These are phyloP conservation scores for Silurus asotus DNA, from an alignment of 2,113 vertebrate genomes.

Conservation along the genomic window DNA sequence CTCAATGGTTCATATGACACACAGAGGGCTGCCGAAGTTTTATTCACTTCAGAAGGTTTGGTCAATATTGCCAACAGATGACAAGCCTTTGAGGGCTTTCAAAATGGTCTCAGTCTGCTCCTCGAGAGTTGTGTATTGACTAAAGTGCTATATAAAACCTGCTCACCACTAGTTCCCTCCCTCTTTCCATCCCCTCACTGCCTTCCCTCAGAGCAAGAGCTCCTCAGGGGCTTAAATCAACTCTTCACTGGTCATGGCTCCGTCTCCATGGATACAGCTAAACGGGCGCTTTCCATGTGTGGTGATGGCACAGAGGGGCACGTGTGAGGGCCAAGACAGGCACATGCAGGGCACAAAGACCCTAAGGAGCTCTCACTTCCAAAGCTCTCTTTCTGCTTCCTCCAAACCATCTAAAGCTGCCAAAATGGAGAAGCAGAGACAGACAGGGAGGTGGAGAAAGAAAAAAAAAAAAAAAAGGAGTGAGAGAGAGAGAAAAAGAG, in stretches of 20 bases:
- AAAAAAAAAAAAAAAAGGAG: not conserved
- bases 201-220: slow-evolving; percentile 33
- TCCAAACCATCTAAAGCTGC: slow-evolving; percentile 49
- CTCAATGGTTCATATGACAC: slow-evolving; percentile 7
- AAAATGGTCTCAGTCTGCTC: not conserved
- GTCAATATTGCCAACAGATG: slow-evolving; percentile 41
- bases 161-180: slow-evolving; percentile 18
- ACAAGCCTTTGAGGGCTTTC: slow-evolving; percentile 27
- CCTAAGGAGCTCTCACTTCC: slow-evolving; percentile 59
- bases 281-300: slow-evolving; percentile 49
- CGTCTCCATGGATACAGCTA: slow-evolving; percentile 69
- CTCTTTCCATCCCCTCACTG: slow-evolving; percentile 3
- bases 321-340: slow-evolving; percentile 63
- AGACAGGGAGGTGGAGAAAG: slow-evolving; percentile 28
- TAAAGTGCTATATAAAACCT: slow-evolving; percentile 26
- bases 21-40: not conserved
- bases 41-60: slow-evolving; percentile 19
- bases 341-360: slow-evolving; percentile 59
- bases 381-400: slow-evolving; percentile 44
- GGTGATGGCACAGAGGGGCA: slow-evolving; percentile 64
- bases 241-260: slow-evolving; percentile 52
- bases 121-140: slow-evolving; percentile 32
- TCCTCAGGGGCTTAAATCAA: slow-evolving; percentile 38
- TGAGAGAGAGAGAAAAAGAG: slow-evolving; percentile 19
- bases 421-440: slow-evolving; percentile 45